Base-by-base conservation (phyloP, 2,113 vertebrate genomes). In the Pygoscelis antarcticus region DNA sequence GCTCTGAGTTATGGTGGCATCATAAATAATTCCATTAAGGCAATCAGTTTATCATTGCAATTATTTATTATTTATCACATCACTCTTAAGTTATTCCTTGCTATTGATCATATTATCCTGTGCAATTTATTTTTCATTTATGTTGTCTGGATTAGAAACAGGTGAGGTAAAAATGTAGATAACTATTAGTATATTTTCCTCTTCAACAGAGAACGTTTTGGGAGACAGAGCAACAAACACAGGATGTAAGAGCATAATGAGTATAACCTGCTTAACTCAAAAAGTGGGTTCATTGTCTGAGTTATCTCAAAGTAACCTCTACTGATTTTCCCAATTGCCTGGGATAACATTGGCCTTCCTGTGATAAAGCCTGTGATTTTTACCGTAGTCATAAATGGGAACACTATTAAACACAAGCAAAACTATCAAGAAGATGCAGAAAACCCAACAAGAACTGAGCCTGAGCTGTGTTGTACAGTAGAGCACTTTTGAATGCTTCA, bases 61-160 rank as follows among this genome's bases (percentile, higher is more conserved):
- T 91, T 90, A 96, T 81, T 84, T 92, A 84, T 93, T 83, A 90
- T 87, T 89, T 93, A 93, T 84, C 25, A 79, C 36, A 57, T 70
- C 42, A 82, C 40, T 84, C 34, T 62, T 25, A 64, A 65, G 51
- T 66, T 86, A 75, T 52, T 93, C 44, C 54, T 83, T 71, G 10
- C 4, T 93, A 91, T 87, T 89, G 77, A 89, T 82, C 32, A 55
- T n/a, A 40, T 55, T 61, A 82, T 40, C 30, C 52, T 52, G n/a
- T 69, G 44, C 34, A 87, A 78, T 86, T 87, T 84, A 64, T 64
- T 84, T 87, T 92, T 82, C 44, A 61, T 87, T 92, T 79, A 40
- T 76, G 9, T 44, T 68, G 25, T 38, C 52, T 64, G 38, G 10
- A 61, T 95, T 79, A 82, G 32, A 80, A 93, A 78, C 13, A 26